Evolutionary conservation across 2,888 invertebrate species (phyloP).

Genomic region (Lasioglossum oenotherae): DNA sequence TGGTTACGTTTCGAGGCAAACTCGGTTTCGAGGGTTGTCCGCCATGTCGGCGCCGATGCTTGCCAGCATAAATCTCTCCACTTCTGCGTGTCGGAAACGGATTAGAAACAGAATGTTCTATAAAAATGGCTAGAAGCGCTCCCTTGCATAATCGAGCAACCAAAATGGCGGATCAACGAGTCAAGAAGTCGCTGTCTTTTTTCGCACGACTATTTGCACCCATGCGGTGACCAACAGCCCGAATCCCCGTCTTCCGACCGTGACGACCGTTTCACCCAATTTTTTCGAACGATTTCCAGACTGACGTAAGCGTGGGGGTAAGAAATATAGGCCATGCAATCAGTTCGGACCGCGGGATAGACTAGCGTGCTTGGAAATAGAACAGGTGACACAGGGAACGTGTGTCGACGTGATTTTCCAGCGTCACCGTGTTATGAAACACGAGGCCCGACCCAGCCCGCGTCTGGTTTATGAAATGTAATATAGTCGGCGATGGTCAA

Average conservation of each 20-base stretch:
- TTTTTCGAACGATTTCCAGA: neutral
- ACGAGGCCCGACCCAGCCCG: neutral
- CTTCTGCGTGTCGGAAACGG: neutral
- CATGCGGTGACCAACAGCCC: neutral
- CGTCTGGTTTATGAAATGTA: constrained; percentile 8
- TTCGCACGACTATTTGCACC: neutral
- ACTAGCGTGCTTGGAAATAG: constrained; percentile 3
- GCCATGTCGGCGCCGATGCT: neutral
- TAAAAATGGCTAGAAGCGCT: neutral
- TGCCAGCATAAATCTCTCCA: neutral
- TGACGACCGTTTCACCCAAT: neutral
- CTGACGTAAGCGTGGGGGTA: neutral
- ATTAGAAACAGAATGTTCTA: neutral
- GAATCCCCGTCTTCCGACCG: neutral
- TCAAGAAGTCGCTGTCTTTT: neutral
- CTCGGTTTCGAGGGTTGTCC: neutral
- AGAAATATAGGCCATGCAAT: constrained; percentile 23
- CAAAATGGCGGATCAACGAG: neutral
- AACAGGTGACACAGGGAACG: neutral
- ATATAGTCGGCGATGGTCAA: constrained; percentile 11
- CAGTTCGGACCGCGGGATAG: constrained; percentile 3
- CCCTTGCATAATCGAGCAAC: neutral
- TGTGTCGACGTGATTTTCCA: neutral
- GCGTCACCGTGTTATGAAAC: constrained; percentile 1
- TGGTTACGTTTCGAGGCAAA: neutral